Conservation (phyloP, 1,140 invertebrate species). For the Parapsyche elsis region DNA sequence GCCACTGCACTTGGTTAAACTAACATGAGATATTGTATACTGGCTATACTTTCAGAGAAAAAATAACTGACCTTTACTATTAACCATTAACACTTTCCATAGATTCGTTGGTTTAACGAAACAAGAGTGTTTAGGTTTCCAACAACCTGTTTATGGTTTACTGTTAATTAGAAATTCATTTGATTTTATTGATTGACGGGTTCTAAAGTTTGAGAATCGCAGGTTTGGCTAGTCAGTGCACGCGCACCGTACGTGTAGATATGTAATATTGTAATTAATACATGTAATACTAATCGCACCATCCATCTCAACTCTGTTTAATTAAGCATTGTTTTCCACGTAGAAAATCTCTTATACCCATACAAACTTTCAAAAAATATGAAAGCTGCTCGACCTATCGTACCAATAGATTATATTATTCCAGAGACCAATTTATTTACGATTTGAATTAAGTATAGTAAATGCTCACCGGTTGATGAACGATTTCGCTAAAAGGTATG, state of each 20-base stretch:
- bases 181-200: too few species aligned
- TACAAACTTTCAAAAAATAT: neutral
- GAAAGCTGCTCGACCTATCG: neutral
- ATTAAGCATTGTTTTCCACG: neutral
- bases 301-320: neutral
- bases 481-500: slow-evolving; percentile 26
- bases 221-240: too few species aligned
- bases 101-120: too few species aligned
- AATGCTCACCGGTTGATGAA: neutral
- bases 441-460: neutral
- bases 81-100: too few species aligned
- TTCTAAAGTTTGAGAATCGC: too few species aligned
- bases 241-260: neutral
- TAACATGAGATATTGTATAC: too few species aligned
- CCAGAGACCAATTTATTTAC: neutral
- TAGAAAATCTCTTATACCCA: neutral
- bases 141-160: too few species aligned
- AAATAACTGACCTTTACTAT: too few species aligned
- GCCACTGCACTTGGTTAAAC: too few species aligned
- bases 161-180: too few species aligned
- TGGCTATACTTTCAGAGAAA: too few species aligned
- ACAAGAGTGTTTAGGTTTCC: too few species aligned
- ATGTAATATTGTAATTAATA: slow-evolving; percentile 15
- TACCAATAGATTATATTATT: neutral
- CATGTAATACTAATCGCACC: neutral